Conservation (phyloP, 1,140 invertebrate species). For the Aphelinus atriplicis region DNA sequence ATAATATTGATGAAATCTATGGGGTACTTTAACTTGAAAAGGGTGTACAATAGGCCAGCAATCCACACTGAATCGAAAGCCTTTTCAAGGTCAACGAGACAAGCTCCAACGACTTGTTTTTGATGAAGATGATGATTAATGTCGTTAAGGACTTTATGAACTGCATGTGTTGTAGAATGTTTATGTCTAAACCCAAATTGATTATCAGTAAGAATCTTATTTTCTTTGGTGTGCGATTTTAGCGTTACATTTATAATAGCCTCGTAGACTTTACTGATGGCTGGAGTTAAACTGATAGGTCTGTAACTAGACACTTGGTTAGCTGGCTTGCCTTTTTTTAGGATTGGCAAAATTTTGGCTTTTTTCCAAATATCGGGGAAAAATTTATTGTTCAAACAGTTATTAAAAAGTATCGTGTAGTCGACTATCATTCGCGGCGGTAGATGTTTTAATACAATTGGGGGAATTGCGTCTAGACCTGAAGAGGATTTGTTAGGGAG, state of each 20-base stretch:
- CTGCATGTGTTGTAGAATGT: constrained; percentile 37
- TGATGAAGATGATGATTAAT: constrained; percentile 37
- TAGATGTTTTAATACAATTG: background rate
- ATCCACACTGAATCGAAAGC: constrained; percentile 49
- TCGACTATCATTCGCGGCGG: background rate
- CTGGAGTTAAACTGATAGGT: constrained; percentile 33
- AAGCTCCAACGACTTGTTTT: constrained; percentile 42
- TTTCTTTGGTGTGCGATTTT: constrained; percentile 25
- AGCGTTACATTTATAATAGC: constrained; percentile 41
- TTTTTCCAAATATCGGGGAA: background rate
- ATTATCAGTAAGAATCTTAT: constrained; percentile 43
- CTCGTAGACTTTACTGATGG: constrained; percentile 45
- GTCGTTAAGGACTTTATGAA: constrained; percentile 36
- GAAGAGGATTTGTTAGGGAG: background rate
- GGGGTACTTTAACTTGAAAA: constrained; percentile 38
- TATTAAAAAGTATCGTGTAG: constrained; percentile 2
- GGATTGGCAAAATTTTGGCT: constrained; percentile 4
- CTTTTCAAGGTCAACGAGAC: constrained; percentile 51
- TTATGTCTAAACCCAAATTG: constrained; percentile 42
- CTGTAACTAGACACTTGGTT: background rate
- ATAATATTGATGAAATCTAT: constrained; percentile 33
- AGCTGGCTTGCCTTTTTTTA: constrained; percentile 24
- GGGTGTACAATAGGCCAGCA: constrained; percentile 43
- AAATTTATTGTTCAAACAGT: background rate
- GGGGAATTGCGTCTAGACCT: background rate